phyloP scores from a whole-genome alignment of 2,888 invertebrate genomes.

The Copidosoma aretas region DNA sequence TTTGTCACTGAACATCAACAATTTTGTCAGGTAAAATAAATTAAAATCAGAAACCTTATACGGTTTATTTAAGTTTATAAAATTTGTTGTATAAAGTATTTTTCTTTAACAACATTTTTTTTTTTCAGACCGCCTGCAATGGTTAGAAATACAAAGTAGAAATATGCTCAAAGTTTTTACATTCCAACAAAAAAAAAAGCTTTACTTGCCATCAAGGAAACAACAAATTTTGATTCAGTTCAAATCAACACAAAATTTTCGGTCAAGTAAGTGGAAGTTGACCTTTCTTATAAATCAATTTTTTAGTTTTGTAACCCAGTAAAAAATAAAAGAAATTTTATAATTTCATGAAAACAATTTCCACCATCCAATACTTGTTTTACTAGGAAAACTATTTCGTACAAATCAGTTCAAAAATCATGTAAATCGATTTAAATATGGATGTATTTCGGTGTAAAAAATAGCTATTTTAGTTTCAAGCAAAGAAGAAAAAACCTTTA shows the following conservation, averaged over 20 bases:
- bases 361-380: no score
- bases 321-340: no score
- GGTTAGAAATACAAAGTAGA: slow-evolving; percentile 24
- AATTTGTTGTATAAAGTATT: not conserved
- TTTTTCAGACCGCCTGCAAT: slow-evolving; percentile 36
- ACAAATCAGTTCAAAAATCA: no score
- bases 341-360: no score
- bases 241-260: slow-evolving; percentile 13
- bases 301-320: no score
- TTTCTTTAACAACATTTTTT: slow-evolving; percentile 14
- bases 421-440: no score
- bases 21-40: slow-evolving; percentile 45
- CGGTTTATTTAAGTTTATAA: not conserved
- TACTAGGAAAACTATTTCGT: no score
- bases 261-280: slow-evolving; percentile 29
- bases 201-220: slow-evolving; percentile 5
- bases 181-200: slow-evolving; percentile 22
- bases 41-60: not conserved
- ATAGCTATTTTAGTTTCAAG: no score
- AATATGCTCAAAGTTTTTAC: slow-evolving; percentile 14
- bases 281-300: no score
- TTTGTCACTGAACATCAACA: slow-evolving; percentile 45
- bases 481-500: no score
- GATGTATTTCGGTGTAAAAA: no score
- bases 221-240: not conserved